Conservation (phyloP, 2,797 vertebrate species). For the Tinamus major region DNA sequence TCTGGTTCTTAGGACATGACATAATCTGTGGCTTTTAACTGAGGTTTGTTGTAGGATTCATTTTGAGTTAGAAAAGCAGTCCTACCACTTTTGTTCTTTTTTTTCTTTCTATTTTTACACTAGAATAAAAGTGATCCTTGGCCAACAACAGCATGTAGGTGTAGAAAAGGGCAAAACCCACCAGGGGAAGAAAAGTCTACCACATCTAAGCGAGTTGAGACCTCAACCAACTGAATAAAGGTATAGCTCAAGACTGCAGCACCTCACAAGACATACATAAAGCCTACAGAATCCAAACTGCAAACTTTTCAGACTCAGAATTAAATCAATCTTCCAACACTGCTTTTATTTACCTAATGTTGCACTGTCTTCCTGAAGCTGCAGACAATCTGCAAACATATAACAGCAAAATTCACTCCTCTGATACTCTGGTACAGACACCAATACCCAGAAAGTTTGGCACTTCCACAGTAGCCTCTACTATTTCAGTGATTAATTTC, state of each 20-base stretch:
- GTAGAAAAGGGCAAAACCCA: neutral
- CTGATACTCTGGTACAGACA: accelerated
- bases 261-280: neutral
- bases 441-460: accelerated
- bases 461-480: accelerated
- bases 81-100: neutral
- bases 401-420: no score
- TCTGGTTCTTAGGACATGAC: neutral
- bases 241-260: neutral
- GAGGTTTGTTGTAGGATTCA: neutral
- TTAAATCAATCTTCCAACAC: accelerated
- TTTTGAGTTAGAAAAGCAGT: neutral
- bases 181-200: neutral
- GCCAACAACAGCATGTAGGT: neutral
- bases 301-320: neutral
- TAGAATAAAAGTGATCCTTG: neutral
- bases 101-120: no score
- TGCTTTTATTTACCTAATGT: neutral
- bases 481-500: accelerated
- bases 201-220: neutral
- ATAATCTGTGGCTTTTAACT: accelerated
- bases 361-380: accelerated
- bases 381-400: accelerated
- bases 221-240: neutral
- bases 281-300: neutral